These are phyloP conservation scores for Agrochola circellaris DNA, from an alignment of 2,888 invertebrate species.

Conservation along the genomic window DNA sequence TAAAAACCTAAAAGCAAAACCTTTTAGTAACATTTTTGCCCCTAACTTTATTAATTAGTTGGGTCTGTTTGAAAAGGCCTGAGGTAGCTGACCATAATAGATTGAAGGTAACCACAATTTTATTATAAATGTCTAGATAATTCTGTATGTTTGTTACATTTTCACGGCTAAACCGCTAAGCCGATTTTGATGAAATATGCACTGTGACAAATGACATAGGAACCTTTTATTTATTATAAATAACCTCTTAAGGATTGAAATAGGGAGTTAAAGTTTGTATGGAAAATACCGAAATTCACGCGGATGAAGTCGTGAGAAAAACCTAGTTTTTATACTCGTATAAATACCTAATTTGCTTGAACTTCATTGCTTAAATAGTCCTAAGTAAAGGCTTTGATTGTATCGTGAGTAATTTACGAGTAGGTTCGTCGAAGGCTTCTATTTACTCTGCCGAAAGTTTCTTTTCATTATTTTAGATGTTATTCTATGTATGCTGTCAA, in stretches of 20 bases:
- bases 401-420: slow-evolving; percentile 12
- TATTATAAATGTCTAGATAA: neutral
- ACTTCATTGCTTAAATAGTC: neutral
- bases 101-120: neutral
- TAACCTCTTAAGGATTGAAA: no score
- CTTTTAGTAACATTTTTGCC: neutral
- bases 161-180: no score
- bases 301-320: neutral
- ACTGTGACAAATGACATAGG: neutral
- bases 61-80: slow-evolving; percentile 11
- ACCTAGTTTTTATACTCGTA: neutral
- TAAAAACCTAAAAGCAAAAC: neutral
- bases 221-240: no score
- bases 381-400: slow-evolving; percentile 20
- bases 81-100: slow-evolving; percentile 5
- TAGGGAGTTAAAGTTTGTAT: neutral
- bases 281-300: neutral
- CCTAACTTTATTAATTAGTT: slow-evolving; percentile 21
- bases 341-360: neutral
- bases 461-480: neutral
- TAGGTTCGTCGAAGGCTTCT: neutral
- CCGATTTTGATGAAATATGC: neutral
- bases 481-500: neutral
- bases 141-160: slow-evolving; percentile 4
- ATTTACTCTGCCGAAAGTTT: neutral